Percentiles rank a stretch among this genome's conserved stretches.
Conservation (phyloP, 2,888 invertebrate species). For the Dynastes hyllus region DNA sequence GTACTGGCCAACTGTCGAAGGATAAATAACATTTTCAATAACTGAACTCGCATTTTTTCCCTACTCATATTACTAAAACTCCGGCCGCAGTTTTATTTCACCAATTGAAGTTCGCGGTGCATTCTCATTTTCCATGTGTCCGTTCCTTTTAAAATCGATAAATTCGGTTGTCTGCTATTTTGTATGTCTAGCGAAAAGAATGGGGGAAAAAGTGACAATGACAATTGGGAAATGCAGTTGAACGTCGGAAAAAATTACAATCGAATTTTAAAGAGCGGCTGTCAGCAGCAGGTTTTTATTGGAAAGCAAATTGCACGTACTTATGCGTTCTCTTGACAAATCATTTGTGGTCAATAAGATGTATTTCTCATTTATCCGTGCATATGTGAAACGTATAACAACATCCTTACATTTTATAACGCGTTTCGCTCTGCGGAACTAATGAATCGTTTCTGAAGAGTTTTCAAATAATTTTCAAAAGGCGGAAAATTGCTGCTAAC, state of each 20-base stretch:
- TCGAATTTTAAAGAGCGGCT: background rate
- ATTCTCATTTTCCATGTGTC: constrained; percentile 38
- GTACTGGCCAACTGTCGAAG: constrained; percentile 32
- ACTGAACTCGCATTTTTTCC: constrained; percentile 28
- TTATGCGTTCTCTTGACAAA: background rate
- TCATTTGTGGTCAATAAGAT: too few relatives aligned
- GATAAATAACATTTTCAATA: constrained; percentile 45
- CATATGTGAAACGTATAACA: too few relatives aligned
- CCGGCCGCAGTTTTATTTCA: constrained; percentile 28
- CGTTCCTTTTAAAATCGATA: constrained; percentile 27
- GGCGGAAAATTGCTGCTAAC: too few relatives aligned
- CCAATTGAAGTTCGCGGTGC: constrained; percentile 30
- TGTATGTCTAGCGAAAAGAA: constrained; percentile 19
- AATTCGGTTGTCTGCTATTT: constrained; percentile 20
- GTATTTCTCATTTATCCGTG: too few relatives aligned
- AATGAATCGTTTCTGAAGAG: too few relatives aligned
- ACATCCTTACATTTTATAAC: too few relatives aligned
- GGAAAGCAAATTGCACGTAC: constrained; percentile 1
- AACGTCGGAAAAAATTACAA: background rate
- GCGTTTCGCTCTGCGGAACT: too few relatives aligned
- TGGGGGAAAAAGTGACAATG: background rate
- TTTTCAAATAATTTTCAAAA: too few relatives aligned
- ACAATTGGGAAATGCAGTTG: constrained; percentile 15
- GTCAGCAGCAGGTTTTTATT: constrained; percentile 4
- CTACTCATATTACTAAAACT: constrained; percentile 30